Base-by-base conservation (phyloP, 2,797 vertebrate species). In the Parambassis ranga region DNA sequence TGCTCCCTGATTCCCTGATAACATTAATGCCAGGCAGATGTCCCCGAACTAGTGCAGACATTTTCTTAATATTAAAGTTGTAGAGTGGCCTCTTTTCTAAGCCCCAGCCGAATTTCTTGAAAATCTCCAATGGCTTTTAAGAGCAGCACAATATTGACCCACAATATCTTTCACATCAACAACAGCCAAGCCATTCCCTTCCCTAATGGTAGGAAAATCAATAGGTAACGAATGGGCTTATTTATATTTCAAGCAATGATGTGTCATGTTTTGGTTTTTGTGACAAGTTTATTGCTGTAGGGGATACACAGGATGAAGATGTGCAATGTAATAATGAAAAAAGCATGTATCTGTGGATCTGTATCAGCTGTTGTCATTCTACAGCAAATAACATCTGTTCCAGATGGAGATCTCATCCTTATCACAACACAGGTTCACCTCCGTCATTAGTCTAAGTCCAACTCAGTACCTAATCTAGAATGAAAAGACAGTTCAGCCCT, bases 11-110 rank as follows among this genome's bases (percentile, higher is more conserved):
- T 80, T 92, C 92, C 90, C 87, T 84, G 76, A 81, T 85, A 90
- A 82, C 91, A 91, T 92, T 91, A 90, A 89, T 84, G 79, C 76
- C 71, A 87, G 82, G 86, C 89, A 90, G 88, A 89, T 90, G 88
- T 90, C 90, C 84, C 81, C 79, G 82, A 85, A 88, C 75, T 67
- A 71, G 76, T 85, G 72, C 82, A 85, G 67, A 65, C 75, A 81
- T 84, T 81, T 85, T 83, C 66, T 83, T 82, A 72, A 87, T 85
- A 79, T 83, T 68, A 80, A 41, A 84, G 70, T 64, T 65, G 62
- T 60, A 52, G 62, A 73, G 59, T 79, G 82, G 72, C 82, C 75
- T 73, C 69, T 64, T 80, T 77, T 76, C 37, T 67, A 41, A 30
- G 27, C 27, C 69, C 48, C 42, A 27, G 22, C 52, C 20, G 37